Evolutionary conservation across 2,888 invertebrate species (phyloP).

Genomic region (Drosophila siamana): DNA sequence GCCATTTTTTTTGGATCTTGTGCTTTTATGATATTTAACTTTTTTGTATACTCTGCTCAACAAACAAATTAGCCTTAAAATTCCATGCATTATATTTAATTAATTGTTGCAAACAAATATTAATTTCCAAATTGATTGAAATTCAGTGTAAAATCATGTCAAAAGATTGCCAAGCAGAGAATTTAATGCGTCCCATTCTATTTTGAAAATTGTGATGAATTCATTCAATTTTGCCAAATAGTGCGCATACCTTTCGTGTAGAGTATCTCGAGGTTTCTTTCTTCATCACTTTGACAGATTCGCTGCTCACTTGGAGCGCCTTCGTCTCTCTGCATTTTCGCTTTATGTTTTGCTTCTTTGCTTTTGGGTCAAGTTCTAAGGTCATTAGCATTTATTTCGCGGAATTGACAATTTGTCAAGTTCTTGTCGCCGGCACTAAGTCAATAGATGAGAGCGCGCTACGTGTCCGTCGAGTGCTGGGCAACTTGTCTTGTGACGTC

Average conservation of each 20-base stretch:
- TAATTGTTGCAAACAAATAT: too few species aligned
- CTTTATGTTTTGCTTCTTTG: neutral
- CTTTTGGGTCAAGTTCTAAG: constrained; percentile 37
- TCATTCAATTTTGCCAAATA: too few species aligned
- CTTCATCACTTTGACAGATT: neutral
- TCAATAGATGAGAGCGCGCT: constrained; percentile 40
- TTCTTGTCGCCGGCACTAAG: constrained; percentile 31
- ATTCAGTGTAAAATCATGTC: too few species aligned
- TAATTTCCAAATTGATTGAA: too few species aligned
- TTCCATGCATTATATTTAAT: too few species aligned
- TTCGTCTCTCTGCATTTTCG: neutral
- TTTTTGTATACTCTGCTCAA: constrained; percentile 1
- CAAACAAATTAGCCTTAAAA: too few species aligned
- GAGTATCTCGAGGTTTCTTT: neutral
- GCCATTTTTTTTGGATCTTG: neutral
- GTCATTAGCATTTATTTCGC: constrained; percentile 54
- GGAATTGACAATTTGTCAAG: constrained; percentile 63
- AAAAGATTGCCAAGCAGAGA: too few species aligned
- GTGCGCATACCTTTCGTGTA: neutral
- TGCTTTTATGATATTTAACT: neutral
- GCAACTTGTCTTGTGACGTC: constrained; percentile 10
- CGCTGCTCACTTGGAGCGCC: neutral
- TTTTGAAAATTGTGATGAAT: too few species aligned
- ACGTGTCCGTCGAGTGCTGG: constrained; percentile 12
- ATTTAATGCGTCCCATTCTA: too few species aligned